These are phyloP conservation scores for Papilio dardanus DNA, from an alignment of 1,140 invertebrate genomes.

Conservation along the genomic window DNA sequence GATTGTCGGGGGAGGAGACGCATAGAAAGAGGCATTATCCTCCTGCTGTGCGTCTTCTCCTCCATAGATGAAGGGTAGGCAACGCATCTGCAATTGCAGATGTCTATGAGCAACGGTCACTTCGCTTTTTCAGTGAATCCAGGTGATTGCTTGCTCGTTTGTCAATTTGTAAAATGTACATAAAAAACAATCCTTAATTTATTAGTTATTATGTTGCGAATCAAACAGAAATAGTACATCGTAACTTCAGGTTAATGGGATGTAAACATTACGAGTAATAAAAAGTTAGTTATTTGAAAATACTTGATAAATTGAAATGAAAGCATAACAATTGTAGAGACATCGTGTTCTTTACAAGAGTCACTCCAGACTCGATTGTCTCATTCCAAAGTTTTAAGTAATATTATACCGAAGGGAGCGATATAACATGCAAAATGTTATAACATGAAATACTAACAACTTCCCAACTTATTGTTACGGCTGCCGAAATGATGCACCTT, in stretches of 20 bases:
- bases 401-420: slow-evolving; percentile 12
- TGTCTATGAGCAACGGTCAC: too few relatives aligned
- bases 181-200: too few relatives aligned
- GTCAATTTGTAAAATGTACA: too few relatives aligned
- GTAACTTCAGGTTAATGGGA: background rate
- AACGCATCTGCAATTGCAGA: too few relatives aligned
- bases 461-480: slow-evolving; percentile 14
- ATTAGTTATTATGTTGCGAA: background rate
- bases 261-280: background rate
- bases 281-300: background rate
- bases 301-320: background rate
- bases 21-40: too few relatives aligned
- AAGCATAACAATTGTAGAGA: slow-evolving; percentile 20
- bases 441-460: slow-evolving; percentile 17
- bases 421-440: slow-evolving; percentile 23
- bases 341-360: background rate
- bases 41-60: too few relatives aligned
- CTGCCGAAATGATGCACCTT: slow-evolving; percentile 22
- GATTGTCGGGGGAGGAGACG: too few relatives aligned
- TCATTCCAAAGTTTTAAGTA: slow-evolving; percentile 19
- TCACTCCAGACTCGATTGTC: slow-evolving; percentile 19
- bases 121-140: too few relatives aligned
- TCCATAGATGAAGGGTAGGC: too few relatives aligned
- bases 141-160: too few relatives aligned
- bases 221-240: background rate